These are phyloP conservation scores for Cololabis saira DNA, from an alignment of 2,113 vertebrate genomes.

Conservation along the genomic window DNA sequence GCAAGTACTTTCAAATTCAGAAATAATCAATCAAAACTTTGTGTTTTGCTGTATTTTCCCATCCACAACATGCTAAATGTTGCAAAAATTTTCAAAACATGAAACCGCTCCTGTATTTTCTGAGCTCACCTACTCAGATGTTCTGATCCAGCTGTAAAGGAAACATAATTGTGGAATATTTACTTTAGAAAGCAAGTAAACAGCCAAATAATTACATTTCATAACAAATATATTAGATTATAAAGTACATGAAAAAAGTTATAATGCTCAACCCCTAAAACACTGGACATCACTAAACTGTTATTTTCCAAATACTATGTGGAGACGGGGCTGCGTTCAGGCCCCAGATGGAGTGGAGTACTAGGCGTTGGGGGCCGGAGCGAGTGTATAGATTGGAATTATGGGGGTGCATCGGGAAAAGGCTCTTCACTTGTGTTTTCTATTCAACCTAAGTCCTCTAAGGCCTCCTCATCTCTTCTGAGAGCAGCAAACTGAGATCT, in stretches of 20 bases:
- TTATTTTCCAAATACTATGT: constrained; percentile 2
- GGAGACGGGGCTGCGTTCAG: constrained; percentile 7
- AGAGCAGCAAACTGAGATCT: constrained; percentile 77
- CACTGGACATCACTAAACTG: neutral
- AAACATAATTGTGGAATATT: too few relatives aligned
- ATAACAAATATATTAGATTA: too few relatives aligned
- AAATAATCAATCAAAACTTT: too few relatives aligned
- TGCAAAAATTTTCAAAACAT: too few relatives aligned
- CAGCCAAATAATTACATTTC: too few relatives aligned
- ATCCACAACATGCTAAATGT: too few relatives aligned
- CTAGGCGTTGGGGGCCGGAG: constrained; percentile 34
- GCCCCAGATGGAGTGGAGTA: constrained; percentile 51
- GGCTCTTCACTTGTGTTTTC: constrained; percentile 72
- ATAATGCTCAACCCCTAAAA: neutral
- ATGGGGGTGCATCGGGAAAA: constrained; percentile 58
- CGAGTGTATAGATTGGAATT: constrained; percentile 69
- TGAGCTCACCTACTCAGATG: too few relatives aligned
- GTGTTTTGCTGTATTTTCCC: too few relatives aligned
- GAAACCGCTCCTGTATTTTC: too few relatives aligned
- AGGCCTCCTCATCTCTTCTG: constrained; percentile 76
- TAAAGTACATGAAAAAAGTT: neutral
- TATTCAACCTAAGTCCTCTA: constrained; percentile 76
- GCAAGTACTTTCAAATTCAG: too few relatives aligned
- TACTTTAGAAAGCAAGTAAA: too few relatives aligned
- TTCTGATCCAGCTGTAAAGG: too few relatives aligned